Conservation (phyloP, 2,888 invertebrate species). For the Acrocyrtus sp. region DNA sequence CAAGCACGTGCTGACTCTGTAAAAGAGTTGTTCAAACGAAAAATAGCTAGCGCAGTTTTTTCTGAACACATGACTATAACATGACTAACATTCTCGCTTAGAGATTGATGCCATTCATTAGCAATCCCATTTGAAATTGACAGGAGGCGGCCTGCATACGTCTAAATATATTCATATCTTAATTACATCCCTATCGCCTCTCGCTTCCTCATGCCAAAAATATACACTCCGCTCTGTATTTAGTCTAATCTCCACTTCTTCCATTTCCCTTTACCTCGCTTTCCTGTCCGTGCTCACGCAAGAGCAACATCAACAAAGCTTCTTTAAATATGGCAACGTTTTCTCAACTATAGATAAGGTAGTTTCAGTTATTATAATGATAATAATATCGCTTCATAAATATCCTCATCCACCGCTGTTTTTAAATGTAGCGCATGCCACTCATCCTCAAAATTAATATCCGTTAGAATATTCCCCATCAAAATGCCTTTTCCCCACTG, state of each 20-base stretch:
- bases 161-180: slow-evolving; percentile 1
- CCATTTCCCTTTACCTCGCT: not conserved
- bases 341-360: too few species aligned
- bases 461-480: too few species aligned
- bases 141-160: not conserved
- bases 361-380: too few species aligned
- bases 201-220: not conserved
- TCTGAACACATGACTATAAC: not conserved
- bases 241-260: not conserved
- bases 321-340: too few species aligned
- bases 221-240: too few species aligned
- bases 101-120: slow-evolving; percentile 12
- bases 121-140: slow-evolving; percentile 11
- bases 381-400: too few species aligned
- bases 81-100: not conserved
- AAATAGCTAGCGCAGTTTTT: too few species aligned
- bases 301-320: too few species aligned
- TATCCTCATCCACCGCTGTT: not conserved
- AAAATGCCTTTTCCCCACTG: too few species aligned
- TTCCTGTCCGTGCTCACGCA: too few species aligned
- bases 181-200: slow-evolving; percentile 5
- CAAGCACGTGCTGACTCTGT: slow-evolving; percentile 26
- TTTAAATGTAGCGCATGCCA: not conserved
- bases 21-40: too few species aligned
- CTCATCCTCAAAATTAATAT: not conserved